phyloP scores from a whole-genome alignment of 2,888 invertebrate genomes.

The Lithophane semibrunnea region DNA sequence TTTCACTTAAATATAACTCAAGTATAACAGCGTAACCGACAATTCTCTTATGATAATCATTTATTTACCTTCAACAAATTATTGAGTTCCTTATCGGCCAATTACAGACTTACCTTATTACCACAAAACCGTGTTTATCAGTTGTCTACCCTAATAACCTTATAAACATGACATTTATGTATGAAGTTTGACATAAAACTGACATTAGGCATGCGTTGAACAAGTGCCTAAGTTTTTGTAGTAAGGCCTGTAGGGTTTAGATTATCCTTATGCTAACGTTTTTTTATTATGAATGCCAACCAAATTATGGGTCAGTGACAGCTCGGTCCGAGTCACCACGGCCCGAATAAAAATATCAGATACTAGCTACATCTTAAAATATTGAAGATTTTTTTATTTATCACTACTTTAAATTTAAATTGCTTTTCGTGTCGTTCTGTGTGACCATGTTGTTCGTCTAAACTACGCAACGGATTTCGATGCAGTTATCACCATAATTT shows the following conservation, averaged over 20 bases:
- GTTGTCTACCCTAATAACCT: too few relatives aligned
- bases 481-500: background rate
- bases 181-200: too few relatives aligned
- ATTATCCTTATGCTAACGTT: background rate
- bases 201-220: too few relatives aligned
- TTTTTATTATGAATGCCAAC: background rate
- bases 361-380: too few relatives aligned
- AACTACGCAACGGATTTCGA: background rate
- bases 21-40: background rate
- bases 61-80: conserved; percentile 4
- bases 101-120: background rate
- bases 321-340: too few relatives aligned
- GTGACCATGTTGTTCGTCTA: background rate
- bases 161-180: too few relatives aligned
- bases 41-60: conserved; percentile 10
- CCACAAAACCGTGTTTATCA: too few relatives aligned
- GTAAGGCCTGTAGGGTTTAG: background rate
- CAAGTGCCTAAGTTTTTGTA: too few relatives aligned
- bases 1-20: conserved; percentile 3
- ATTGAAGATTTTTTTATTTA: too few relatives aligned
- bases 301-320: too few relatives aligned
- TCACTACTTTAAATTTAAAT: background rate
- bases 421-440: background rate
- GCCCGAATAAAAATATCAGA: too few relatives aligned
- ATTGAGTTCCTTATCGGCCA: background rate